These are phyloP conservation scores for Aphis gossypii DNA, from an alignment of 1,140 invertebrate species.

Conservation along the genomic window DNA sequence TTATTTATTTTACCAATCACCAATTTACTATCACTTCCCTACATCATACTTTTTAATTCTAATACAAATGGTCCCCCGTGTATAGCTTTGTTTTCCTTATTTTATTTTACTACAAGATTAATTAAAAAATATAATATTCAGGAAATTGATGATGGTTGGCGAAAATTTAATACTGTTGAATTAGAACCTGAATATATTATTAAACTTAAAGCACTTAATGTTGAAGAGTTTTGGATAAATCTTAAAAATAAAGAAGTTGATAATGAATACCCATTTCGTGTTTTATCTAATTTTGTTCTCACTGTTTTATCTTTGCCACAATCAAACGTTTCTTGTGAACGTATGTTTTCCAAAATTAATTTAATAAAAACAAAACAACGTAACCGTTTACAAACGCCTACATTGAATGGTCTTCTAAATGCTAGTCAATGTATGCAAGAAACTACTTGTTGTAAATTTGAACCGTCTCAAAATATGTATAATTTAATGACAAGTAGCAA, in stretches of 20 bases:
- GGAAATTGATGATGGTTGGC: neutral
- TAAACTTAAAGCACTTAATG: constrained; percentile 1
- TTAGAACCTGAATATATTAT: neutral
- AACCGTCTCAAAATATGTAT: constrained; percentile 20
- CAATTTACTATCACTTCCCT: too few relatives aligned
- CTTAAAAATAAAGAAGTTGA: neutral
- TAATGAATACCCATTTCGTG: constrained; percentile 12
- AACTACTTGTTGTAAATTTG: constrained; percentile 32
- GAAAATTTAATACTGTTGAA: neutral
- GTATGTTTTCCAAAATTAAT: constrained; percentile 29
- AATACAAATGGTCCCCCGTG: too few relatives aligned
- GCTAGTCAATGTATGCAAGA: neutral
- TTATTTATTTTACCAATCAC: too few relatives aligned
- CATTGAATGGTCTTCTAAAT: neutral
- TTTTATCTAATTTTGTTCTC: constrained; percentile 5
- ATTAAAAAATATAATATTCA: neutral
- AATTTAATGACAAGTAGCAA: constrained; percentile 17
- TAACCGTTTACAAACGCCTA: neutral
- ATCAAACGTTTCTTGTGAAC: constrained; percentile 30
- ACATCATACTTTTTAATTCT: too few relatives aligned
- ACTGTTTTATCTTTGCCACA: constrained; percentile 16
- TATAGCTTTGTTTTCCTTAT: too few relatives aligned
- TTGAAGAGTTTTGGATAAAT: neutral
- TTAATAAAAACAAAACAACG: constrained; percentile 2
- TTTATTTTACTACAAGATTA: too few relatives aligned